These are phyloP conservation scores for Aphidius colemani DNA, from an alignment of 2,888 invertebrate genomes.

Conservation along the genomic window DNA sequence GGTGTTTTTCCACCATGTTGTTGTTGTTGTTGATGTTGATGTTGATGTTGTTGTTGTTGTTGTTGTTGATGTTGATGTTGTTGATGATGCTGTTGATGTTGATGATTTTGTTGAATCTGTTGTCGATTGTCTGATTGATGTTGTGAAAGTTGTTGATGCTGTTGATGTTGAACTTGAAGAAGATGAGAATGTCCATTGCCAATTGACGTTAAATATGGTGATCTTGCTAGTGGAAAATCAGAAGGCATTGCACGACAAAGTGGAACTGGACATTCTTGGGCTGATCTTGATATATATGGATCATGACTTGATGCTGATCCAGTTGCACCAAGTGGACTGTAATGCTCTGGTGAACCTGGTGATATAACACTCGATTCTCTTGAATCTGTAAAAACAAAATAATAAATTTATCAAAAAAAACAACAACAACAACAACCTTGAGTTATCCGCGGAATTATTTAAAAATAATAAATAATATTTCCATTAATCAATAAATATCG, in stretches of 20 bases:
- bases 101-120: conserved; percentile 36
- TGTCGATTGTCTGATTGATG: conserved; percentile 35
- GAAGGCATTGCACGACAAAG: conserved; percentile 54
- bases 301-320: conserved; percentile 54
- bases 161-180: conserved; percentile 38
- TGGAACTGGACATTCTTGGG: conserved; percentile 56
- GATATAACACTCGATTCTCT: conserved; percentile 58
- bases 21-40: conserved; percentile 41
- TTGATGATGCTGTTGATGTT: conserved; percentile 21
- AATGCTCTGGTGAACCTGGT: conserved; percentile 57
- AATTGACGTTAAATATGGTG: conserved; percentile 55
- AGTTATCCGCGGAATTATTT: background rate
- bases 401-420: background rate
- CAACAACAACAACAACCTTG: background rate
- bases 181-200: conserved; percentile 56
- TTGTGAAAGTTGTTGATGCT: conserved; percentile 37
- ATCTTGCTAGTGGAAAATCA: conserved; percentile 53
- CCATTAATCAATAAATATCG: background rate
- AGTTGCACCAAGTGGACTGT: conserved; percentile 54
- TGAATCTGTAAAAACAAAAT: conserved; percentile 47
- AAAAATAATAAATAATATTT: conserved; percentile 4
- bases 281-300: conserved; percentile 54
- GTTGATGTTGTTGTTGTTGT: conserved; percentile 38
- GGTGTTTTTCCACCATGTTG: conserved; percentile 54
- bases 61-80: conserved; percentile 47